Conservation (phyloP, 1,140 invertebrate species). For the Zaprionus ghesquierei region DNA sequence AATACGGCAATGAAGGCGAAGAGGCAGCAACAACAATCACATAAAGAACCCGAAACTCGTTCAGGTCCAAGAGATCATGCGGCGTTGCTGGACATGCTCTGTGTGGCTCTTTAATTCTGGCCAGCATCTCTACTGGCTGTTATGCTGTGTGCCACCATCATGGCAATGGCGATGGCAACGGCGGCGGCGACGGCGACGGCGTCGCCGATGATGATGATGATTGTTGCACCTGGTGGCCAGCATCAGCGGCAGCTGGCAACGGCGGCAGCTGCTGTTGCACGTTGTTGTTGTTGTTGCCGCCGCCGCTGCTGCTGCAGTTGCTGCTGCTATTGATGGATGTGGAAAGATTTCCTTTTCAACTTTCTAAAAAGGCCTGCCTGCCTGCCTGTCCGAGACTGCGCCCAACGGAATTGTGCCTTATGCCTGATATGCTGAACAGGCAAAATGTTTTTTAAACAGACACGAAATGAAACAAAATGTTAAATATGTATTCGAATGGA, state of each 20-base stretch:
- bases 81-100: constrained; percentile 27
- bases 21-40: background rate
- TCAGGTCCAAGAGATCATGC: constrained; percentile 38
- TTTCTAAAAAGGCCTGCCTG: constrained; percentile 58
- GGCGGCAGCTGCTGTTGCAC: constrained; percentile 50
- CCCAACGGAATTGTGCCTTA: constrained; percentile 11
- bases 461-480: background rate
- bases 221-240: constrained; percentile 70
- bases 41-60: constrained; percentile 47
- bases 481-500: background rate
- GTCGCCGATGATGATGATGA: constrained; percentile 32
- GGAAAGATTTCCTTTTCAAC: constrained; percentile 54
- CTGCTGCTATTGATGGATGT: constrained; percentile 35
- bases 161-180: background rate
- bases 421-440: background rate
- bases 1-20: constrained; percentile 36
- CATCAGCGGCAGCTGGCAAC: constrained; percentile 39
- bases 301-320: constrained; percentile 31
- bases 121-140: constrained; percentile 26
- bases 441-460: background rate
- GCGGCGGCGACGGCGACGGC: background rate
- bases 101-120: constrained; percentile 33
- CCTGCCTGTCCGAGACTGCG: too few relatives aligned
- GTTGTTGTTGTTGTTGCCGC: constrained; percentile 31
- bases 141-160: background rate